Percentiles rank a stretch among this genome's conserved stretches.
Evolutionary conservation across 1,140 invertebrate genomes (phyloP).

Genomic region (Charaxes varanes): DNA sequence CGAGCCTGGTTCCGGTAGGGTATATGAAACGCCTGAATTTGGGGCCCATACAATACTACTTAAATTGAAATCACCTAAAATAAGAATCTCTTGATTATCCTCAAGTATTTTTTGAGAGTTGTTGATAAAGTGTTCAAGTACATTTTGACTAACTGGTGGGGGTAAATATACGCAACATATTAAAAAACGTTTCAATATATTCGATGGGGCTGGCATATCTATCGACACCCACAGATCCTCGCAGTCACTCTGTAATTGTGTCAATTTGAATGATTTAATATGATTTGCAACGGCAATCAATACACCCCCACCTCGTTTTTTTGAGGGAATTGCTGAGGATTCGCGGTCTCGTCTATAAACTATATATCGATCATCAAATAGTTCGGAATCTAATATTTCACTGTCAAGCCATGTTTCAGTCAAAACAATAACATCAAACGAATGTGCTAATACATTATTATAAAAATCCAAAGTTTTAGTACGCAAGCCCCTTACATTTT

Average conservation of each 20-base stretch:
- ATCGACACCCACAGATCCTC: conserved; percentile 27
- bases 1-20: no score
- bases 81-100: no score
- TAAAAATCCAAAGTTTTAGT: conserved; percentile 4
- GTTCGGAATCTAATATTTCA: conserved; percentile 15
- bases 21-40: no score
- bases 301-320: conserved; percentile 22
- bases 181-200: background rate
- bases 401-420: conserved; percentile 27
- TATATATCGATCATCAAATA: conserved; percentile 20
- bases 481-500: conserved; percentile 9
- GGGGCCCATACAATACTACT: no score
- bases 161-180: conserved; percentile 26
- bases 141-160: conserved; percentile 13
- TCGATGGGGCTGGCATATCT: background rate
- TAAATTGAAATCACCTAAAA: no score
- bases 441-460: conserved; percentile 6
- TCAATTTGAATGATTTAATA: conserved; percentile 12
- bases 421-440: conserved; percentile 18
- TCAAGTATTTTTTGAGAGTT: no score
- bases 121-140: conserved; percentile 21
- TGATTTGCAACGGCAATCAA: conserved; percentile 24
- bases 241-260: conserved; percentile 17
- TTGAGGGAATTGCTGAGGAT: background rate
- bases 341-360: conserved; percentile 23